A percentile compares a stretch with the other conserved stretches of the same genome.
Conservation (phyloP, 2,797 vertebrate genomes). For the Enteromius treurensis region DNA sequence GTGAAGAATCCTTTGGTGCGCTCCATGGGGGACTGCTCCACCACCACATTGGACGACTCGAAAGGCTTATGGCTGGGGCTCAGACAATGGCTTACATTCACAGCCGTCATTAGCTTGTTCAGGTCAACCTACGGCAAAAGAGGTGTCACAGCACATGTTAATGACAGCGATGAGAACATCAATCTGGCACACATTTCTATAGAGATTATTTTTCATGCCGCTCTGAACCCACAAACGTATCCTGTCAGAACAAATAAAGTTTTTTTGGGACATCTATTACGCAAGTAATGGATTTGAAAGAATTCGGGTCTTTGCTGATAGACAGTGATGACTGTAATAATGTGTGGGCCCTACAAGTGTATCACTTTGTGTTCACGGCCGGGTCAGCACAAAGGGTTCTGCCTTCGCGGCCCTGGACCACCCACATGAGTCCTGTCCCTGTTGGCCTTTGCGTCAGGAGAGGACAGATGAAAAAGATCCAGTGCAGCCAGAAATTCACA, state of each 20-base stretch:
- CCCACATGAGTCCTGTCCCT: conserved; percentile 19
- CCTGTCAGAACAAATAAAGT: conserved; percentile 10
- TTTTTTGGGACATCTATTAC: conserved; percentile 27
- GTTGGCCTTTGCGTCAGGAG: conserved; percentile 47
- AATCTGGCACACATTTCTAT: conserved; percentile 10
- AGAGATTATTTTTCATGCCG: neutral
- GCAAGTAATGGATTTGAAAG: neutral
- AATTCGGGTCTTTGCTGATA: conserved; percentile 15
- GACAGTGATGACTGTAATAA: conserved; percentile 18
- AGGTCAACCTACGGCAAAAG: conserved; percentile 82
- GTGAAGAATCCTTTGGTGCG: conserved; percentile 91
- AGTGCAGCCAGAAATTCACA: conserved; percentile 63
- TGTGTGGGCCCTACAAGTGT: conserved; percentile 16
- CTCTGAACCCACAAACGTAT: conserved; percentile 8
- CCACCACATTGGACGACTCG: conserved; percentile 73
- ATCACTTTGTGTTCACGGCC: conserved; percentile 1
- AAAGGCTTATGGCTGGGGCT: conserved; percentile 81
- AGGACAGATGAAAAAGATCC: conserved; percentile 53
- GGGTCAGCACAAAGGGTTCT: conserved; percentile 25
- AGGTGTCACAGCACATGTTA: conserved; percentile 1
- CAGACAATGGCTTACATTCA: conserved; percentile 81
- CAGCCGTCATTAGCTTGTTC: conserved; percentile 85
- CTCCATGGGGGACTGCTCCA: conserved; percentile 88
- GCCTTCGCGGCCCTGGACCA: conserved; percentile 33
- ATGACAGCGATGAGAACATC: conserved; percentile 10